These are phyloP conservation scores for Omphaloscelis lunosa DNA, from an alignment of 2,888 invertebrate genomes.

Conservation along the genomic window DNA sequence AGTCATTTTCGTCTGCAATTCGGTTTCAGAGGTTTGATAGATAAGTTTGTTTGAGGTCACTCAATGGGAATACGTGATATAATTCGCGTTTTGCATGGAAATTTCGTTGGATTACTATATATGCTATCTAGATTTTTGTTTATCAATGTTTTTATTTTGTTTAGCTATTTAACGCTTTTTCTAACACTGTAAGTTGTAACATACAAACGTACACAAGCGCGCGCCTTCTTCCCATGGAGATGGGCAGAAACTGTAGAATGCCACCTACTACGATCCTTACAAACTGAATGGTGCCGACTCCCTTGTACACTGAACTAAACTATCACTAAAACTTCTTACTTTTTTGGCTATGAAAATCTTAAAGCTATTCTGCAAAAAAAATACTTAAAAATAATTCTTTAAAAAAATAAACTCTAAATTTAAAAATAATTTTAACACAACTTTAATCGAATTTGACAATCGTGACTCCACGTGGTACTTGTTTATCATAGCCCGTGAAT, in stretches of 20 bases:
- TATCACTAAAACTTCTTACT: too few relatives aligned
- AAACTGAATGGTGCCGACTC: background rate
- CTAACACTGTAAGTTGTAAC: background rate
- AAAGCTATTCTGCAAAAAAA: too few relatives aligned
- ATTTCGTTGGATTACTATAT: slow-evolving; percentile 53
- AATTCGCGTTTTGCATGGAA: slow-evolving; percentile 66
- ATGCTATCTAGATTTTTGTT: slow-evolving; percentile 51
- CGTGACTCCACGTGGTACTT: too few relatives aligned
- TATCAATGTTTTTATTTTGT: slow-evolving; percentile 27
- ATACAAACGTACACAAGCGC: background rate
- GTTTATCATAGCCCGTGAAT: too few relatives aligned
- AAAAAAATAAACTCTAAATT: too few relatives aligned
- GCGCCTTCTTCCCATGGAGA: background rate
- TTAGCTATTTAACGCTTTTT: background rate
- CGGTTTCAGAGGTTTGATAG: background rate
- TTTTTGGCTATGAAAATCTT: too few relatives aligned
- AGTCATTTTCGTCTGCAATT: slow-evolving; percentile 18
- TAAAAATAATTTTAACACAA: too few relatives aligned
- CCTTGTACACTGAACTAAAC: too few relatives aligned
- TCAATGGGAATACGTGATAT: slow-evolving; percentile 66
- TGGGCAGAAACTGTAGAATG: background rate
- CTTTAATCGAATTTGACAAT: too few relatives aligned
- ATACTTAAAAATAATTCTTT: too few relatives aligned
- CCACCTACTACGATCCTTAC: background rate
- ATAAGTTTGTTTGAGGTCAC: slow-evolving; percentile 54